Base-by-base conservation (phyloP, 1,140 invertebrate species). In the Maconellicoccus hirsutus region DNA sequence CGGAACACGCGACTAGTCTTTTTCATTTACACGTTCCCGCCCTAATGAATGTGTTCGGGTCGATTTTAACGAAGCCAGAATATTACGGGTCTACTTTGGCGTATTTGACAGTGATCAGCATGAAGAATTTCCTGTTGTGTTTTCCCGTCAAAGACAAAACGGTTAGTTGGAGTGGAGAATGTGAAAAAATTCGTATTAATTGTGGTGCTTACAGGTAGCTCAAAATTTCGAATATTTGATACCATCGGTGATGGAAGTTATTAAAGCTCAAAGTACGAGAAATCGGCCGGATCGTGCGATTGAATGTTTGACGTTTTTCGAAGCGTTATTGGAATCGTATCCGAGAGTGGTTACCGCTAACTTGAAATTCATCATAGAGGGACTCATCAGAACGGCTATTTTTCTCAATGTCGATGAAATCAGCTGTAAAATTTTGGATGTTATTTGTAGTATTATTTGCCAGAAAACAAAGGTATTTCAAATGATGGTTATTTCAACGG, bases 171-270 rank as follows among this genome's bases (percentile, higher is more conserved):
- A 8, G 4, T 61, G 19, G 4, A 3, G 29, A 33, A 33, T 6
- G 4, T 12, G 29, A 33, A 33, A 33, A 6, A 33, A 33, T 12
- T 33, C 29, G 21, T 10, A 16, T 66, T 8, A 66, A 66, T 66
- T 23, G 21, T 7, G 4, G 52, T 59, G 12, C 12, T 19, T 4
- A 25, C 19, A 66, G 61, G 25, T 66, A 2, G 61, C 61, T 3
- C 61, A 66, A 66, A 66, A 26, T 66, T 66, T 66, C 25, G 61
- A 66, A 26, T 66, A 66, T 16, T 25, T 66, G 4, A 66, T 66
- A 8, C 61, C 61, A 66, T 66, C 61, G 8, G 61, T 66, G 10
- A 16, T 66, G 21, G 61, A 66, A 26, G 61, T 66, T 4, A 16
- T 66, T 8, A 66, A 66, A 66, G 61, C 61, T 22, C 61, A 66